These are phyloP conservation scores for Synergus itoensis DNA, from an alignment of 2,888 invertebrate species.

Conservation along the genomic window DNA sequence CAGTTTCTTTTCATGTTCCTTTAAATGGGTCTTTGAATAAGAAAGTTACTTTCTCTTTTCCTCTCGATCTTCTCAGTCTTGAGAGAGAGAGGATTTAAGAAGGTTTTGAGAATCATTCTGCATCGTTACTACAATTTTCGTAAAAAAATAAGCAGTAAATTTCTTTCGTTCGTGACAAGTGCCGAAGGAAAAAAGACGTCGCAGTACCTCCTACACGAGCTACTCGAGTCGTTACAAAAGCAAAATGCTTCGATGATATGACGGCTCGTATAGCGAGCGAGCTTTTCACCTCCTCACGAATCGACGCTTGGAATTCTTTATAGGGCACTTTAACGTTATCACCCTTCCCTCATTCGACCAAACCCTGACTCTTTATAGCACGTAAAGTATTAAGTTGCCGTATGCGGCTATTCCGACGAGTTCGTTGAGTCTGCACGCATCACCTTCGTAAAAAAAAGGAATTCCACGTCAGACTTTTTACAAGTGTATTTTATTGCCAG, in stretches of 20 bases:
- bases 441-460: conserved; percentile 21
- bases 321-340: conserved; percentile 53
- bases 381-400: conserved; percentile 41
- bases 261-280: conserved; percentile 46
- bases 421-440: conserved; percentile 34
- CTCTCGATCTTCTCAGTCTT: not conserved
- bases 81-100: not conserved
- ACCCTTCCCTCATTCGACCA: conserved; percentile 45
- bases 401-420: conserved; percentile 35
- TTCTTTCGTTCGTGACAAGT: conserved; percentile 51
- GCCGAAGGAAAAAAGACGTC: conserved; percentile 44
- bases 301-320: conserved; percentile 55
- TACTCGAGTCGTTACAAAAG: conserved; percentile 49
- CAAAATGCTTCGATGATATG: conserved; percentile 51
- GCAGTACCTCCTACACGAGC: conserved; percentile 46
- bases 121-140: conserved; percentile 25
- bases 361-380: conserved; percentile 41
- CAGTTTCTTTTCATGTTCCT: not conserved
- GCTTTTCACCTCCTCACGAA: conserved; percentile 48
- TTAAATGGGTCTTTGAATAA: not conserved
- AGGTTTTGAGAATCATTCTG: not conserved
- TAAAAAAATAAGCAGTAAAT: conserved; percentile 45
- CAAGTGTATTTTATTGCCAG: conserved; percentile 24
- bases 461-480: conserved; percentile 28
- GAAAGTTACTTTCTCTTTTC: not conserved